A percentile compares a stretch with the other conserved stretches of the same genome.
These are phyloP conservation scores for Oreotrochilus melanogaster DNA, from an alignment of 2,113 vertebrate genomes.

Conservation along the genomic window DNA sequence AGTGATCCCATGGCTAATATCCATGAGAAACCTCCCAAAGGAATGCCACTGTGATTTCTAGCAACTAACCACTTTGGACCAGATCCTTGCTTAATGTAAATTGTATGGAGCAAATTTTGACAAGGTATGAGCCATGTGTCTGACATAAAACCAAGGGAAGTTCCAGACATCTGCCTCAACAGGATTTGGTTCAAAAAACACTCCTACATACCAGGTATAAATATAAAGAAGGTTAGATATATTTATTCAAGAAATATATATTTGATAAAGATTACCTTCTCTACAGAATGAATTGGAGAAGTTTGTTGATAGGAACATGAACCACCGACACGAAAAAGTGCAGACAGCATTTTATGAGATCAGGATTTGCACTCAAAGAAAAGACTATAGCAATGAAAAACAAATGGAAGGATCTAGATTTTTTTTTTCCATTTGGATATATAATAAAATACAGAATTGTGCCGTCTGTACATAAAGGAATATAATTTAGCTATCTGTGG, in stretches of 20 bases:
- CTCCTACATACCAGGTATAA: slow-evolving; percentile 59
- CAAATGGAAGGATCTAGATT: not conserved
- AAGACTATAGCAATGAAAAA: not conserved
- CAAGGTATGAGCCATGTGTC: not conserved
- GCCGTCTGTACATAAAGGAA: not conserved
- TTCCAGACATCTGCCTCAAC: slow-evolving; percentile 65
- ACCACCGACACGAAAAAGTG: not conserved
- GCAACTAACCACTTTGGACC: not conserved
- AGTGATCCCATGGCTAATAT: not conserved
- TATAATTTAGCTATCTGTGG: not conserved
- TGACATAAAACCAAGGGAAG: slow-evolving; percentile 67
- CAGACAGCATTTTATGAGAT: not conserved
- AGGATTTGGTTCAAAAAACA: slow-evolving; percentile 60
- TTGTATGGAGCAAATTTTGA: slow-evolving; percentile 20
- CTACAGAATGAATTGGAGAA: not conserved
- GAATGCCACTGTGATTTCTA: not conserved
- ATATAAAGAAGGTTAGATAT: slow-evolving; percentile 53
- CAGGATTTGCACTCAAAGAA: not conserved
- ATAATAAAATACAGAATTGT: not conserved
- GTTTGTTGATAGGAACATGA: not conserved
- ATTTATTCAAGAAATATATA: slow-evolving; percentile 51
- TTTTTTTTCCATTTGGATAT: not conserved
- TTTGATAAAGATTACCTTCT: slow-evolving; percentile 60
- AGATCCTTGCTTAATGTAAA: not conserved
- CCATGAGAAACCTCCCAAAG: not conserved